Evolutionary conservation across 2,888 invertebrate genomes (phyloP), one percentile per base, ranked within the genome.

Genomic region (Pandemis cinnamomeana): DNA sequence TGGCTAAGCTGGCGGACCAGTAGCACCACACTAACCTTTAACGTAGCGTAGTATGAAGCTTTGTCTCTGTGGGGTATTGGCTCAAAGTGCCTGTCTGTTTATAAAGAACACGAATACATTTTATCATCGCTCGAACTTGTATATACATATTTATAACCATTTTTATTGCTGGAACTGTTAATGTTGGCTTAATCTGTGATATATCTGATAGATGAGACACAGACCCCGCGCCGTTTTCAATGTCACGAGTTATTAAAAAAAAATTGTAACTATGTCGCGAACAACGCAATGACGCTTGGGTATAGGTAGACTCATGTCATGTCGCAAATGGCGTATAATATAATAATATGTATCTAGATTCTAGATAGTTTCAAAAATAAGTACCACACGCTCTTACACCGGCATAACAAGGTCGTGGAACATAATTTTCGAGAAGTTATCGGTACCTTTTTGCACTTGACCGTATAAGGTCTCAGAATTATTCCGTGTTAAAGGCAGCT

Each of bases 151-250:
- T 84, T 80, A 79, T 80, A 80, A 81, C 81, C 78, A 81, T 81
- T 83, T 84, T 86, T 82, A 87, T 88, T 86, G 85, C 86, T 86
- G 82, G 80, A 79, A 80, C 79, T 85, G 82, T 87, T 85, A 88
- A 86, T 87, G 89, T 91, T 89, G 90, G 91, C 92, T 92, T 92
- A 86, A 91, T 90, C 92, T 92, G 92, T 92, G 92, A 92, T 92
- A 90, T 77, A 78, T 71, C 71, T 84, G 84, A 86, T 88, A 87
- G 84, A 87, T 78, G 83, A 84, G 82, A 86, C 87, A 87, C 87
- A 86, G 85, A 82, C 81, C 81, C 77, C 79, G 80, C 78, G 68
- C 77, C 68, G 70, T 80, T 55, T 72, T 78, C 76, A 81, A 80
- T 79, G 79, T 75, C 66, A 74, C 79, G 79, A 72, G 75, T 77